Evolutionary conservation across 2,797 vertebrate species (phyloP), one percentile per base, ranked within the genome.

Genomic region (Neoniphon sammara): DNA sequence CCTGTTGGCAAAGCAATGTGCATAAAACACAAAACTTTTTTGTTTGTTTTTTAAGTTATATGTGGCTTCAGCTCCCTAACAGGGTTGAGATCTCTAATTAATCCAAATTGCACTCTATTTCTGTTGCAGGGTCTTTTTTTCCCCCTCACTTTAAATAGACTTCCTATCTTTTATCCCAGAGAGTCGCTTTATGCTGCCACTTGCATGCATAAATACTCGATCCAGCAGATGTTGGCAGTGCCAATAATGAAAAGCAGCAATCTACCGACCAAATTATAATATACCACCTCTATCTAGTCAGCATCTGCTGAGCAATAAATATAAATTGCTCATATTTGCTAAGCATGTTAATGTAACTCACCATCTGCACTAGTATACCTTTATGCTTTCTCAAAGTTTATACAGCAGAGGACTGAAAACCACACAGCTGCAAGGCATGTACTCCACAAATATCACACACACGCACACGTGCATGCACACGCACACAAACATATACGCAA

Each of bases 291-390:
- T 74, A 90, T 90, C 86, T 86, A 87, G 80, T 88, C 86, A 88
- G 85, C 92, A 94, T 93, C 92, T 94, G 93, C 87, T 88, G 81
- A 82, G 88, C 88, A 86, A 89, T 93, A 91, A 91, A 93, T 89
- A 92, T 73, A 92, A 90, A 93, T 93, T 89, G 87, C 85, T 89
- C 77, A 84, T 80, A 85, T 91, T 93, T 89, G 61, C 75, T 65
- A 74, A 78, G 84, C 87, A 89, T 89, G 82, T 89, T 88, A 89
- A 92, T 91, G 87, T 66, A 85, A 83, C 68, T 75, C 82, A 60
- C 91, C 92, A 92, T 93, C 92, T 92, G 93, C 50, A 90, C 65
- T 46, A 20, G 65, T 75, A 46, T 67, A 88, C 70, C 78, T 83
- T 80, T 71, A 80, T 64, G 42, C 39, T 70, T 82, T 72, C 7